These are phyloP conservation scores for Orbicella faveolata DNA, from an alignment of 64 coral and sea anemone species.

Conservation along the genomic window DNA sequence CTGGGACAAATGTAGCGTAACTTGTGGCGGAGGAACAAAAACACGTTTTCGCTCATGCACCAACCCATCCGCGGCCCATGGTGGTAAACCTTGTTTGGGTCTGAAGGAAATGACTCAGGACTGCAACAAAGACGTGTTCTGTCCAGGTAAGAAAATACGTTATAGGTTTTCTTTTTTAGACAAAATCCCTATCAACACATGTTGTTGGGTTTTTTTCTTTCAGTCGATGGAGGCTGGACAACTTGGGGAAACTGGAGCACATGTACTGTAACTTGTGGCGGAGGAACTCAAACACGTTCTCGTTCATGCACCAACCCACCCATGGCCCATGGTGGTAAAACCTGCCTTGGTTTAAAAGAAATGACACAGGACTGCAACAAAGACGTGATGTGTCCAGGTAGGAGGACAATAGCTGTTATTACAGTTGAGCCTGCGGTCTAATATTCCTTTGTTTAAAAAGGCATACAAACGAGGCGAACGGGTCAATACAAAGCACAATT, in stretches of 20 bases:
- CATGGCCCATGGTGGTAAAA: background rate
- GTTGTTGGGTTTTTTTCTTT: background rate
- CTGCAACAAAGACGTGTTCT: background rate
- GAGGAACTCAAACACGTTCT: conserved; percentile 4
- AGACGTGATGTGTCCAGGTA: background rate
- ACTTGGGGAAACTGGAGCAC: background rate
- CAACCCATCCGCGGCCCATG: background rate
- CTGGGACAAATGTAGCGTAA: conserved; percentile 4
- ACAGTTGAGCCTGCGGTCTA: too few species aligned
- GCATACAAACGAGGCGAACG: too few species aligned
- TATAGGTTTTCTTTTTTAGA: too few species aligned
- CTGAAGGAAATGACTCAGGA: background rate
- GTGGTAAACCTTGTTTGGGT: background rate
- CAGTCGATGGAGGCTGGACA: background rate
- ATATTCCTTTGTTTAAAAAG: too few species aligned
- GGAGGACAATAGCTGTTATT: background rate
- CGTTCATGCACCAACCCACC: conserved; percentile 8
- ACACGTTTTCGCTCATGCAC: background rate
- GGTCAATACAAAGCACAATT: too few species aligned
- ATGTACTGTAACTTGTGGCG: conserved; percentile 6
- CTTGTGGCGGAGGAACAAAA: background rate
- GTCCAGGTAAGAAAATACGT: background rate
- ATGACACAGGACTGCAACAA: background rate
- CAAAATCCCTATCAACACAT: too few species aligned
- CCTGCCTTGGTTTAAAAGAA: background rate